phyloP scores from a whole-genome alignment of 2,888 invertebrate species.

The Nowickia ferox region DNA sequence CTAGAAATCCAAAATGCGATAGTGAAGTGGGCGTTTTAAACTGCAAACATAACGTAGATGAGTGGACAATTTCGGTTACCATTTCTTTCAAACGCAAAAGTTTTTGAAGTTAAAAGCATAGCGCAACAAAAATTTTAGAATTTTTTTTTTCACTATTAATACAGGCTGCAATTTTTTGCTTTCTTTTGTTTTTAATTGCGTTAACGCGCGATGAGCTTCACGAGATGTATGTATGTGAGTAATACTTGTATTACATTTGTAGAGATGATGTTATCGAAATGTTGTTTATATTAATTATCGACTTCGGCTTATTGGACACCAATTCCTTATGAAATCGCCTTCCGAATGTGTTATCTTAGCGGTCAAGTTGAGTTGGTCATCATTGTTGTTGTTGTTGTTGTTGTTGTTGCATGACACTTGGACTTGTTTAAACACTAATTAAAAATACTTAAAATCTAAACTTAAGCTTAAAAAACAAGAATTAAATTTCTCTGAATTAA shows the following conservation, averaged over 20 bases:
- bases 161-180: no score
- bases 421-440: constrained; percentile 21
- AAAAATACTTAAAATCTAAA: constrained; percentile 35
- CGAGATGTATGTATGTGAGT: no score
- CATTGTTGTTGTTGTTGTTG: constrained; percentile 40
- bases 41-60: no score
- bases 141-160: no score
- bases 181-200: no score
- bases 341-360: background rate
- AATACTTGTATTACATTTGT: background rate
- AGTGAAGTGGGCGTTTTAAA: no score
- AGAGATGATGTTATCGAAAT: background rate
- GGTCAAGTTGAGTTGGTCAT: constrained; percentile 42
- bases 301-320: background rate
- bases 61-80: no score
- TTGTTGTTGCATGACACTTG: background rate
- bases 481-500: constrained; percentile 12
- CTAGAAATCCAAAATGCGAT: no score
- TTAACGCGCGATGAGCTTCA: no score
- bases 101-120: no score
- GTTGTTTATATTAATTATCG: background rate
- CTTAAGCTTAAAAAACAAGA: constrained; percentile 33
- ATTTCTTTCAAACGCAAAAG: no score
- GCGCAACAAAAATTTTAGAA: no score
- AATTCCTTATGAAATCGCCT: background rate